Evolutionary conservation across 2,797 vertebrate genomes (phyloP), one percentile per base, ranked within the genome.

Genomic region (Odontamblyopus lacepedii): DNA sequence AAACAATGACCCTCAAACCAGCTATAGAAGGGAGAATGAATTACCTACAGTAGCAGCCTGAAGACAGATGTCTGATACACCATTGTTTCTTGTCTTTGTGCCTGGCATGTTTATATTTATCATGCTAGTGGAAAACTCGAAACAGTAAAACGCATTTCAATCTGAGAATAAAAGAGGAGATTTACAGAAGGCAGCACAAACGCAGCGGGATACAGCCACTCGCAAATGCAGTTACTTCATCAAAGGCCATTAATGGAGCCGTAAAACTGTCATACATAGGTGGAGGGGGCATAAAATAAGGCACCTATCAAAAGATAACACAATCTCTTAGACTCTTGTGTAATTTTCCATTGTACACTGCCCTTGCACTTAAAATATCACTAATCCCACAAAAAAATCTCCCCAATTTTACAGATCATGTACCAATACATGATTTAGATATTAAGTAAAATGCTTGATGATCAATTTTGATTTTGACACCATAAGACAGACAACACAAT

Each of bases 211-310:
- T 81, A 76, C 80, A 80, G 71, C 76, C 71, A 69, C 78, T 76
- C 76, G 78, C 74, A 71, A 75, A 67, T 50, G 27, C 74, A 63
- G 69, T 80, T 77, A 77, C 81, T 87, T 86, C 83, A 84, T 77
- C 41, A 57, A 71, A 74, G 81, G 84, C 82, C 71, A 90, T 91
- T 91, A 92, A 85, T 81, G 71, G 71, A 69, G 76, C 82, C 71
- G 86, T 92, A 88, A 91, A 89, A 53, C 80, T 85, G 86, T 63
- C 84, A 55, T 62, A 53, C 70, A 70, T 61, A 60, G 71, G 68
- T 71, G 80, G 74, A 76, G 50, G 12, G 78, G 41, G 74, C 38
- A 77, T 89, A 81, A 88, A 90, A 88, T 80, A 80, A 69, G 63
- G 78, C 67, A 74, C 74, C 75, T 79, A 78, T 81, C 67, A 77